Base-by-base conservation (phyloP, 2,888 invertebrate species). In the Incurvaria masculella region DNA sequence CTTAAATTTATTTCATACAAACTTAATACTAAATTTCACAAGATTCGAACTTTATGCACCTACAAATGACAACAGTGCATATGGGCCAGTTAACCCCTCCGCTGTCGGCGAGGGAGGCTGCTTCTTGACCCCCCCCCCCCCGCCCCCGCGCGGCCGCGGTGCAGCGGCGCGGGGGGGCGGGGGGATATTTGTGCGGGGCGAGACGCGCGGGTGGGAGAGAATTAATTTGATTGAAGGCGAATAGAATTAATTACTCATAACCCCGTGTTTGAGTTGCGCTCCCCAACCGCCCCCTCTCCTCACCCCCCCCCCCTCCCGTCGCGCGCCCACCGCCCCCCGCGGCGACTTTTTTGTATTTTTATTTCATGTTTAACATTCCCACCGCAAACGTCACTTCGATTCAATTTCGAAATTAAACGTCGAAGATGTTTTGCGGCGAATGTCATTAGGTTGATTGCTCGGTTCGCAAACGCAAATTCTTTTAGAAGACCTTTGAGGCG, bases 231-330 rank as follows among this genome's bases (percentile, higher is more conserved):
- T 33, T 33, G 33, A 33, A 33, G 33, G 33, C 33, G 33, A 33
- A 33, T n/a, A 33, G 33, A 33, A 14, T 33, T 33, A 33, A 33
- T 33, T 33, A 33, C 33, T 33, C 33, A 69, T 68, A 65, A 69
- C 64, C 65, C 61, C 58, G 60, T 62, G 64, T 65, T 58, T 59
- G 61, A 61, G 61, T 61, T 61, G 59, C 52, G 52, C 49, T 49
- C 50, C 43, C 42, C 47, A 26, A 18, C n/a, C n/a, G n/a, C n/a
- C 21, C 26, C 46, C 26, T 17, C 17, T 17, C 46, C 8, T 38
- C 4, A 19, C 19, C 18, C 16, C 19, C 41, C 40, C 26, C 44
- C 43, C 45, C 46, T 45, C 18, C 49, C 42, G 50, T 44, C 45
- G 17, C 38, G 45, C 18, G 47, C 53, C 51, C 55, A 52, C 8